Base-by-base conservation (phyloP, 2,888 invertebrate species). In the Drepanosiphum platanoidis region DNA sequence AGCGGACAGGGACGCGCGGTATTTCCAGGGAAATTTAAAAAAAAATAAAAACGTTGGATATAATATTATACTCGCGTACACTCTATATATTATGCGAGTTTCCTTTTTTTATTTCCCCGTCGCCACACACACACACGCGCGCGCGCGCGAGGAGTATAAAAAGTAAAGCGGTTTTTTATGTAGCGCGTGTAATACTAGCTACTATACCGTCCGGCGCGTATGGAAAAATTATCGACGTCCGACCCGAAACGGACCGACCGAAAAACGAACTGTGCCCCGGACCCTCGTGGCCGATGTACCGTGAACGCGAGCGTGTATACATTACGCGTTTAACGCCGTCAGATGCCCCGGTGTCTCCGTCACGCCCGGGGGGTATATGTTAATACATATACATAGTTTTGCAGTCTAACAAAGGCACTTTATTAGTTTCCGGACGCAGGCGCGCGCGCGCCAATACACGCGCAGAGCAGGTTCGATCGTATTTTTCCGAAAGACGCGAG, bases 261-360 rank as follows among this genome's bases (percentile, higher is more conserved):
- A 68, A 70, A 68, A 79, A 66, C 39, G 15, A 30, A 22, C 18
- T 18, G 22, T 39, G 34, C 13, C 39, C 32, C 27, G 27, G 61
- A 3, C 32, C 13, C 5, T 1, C 58, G 61, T 71, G 39, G 39
- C 58, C 4, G 71, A 81, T 72, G 72, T 81, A 81, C 81, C 71
- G 71, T 81, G 39, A 81, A 72, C 42, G n/a, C 30, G 52, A 36
- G 39, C 39, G 61, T 82, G n/a, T n/a, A n/a, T n/a, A n/a, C n/a
- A n/a, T n/a, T n/a, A n/a, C n/a, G 32, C 82, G 58, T 81, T 81
- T 81, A 71, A 82, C 82, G n/a, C 39, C 36, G 71, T 81, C 22
- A n/a, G 58, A 68, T 68, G 18, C n/a, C 36, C 32, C 11, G 1
- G 30, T n/a, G 13, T 3, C 36, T 18, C 32, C 72, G 46, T 46